These are phyloP conservation scores for Vulpes lagopus DNA, from an alignment of 2,113 vertebrate genomes.

Conservation along the genomic window DNA sequence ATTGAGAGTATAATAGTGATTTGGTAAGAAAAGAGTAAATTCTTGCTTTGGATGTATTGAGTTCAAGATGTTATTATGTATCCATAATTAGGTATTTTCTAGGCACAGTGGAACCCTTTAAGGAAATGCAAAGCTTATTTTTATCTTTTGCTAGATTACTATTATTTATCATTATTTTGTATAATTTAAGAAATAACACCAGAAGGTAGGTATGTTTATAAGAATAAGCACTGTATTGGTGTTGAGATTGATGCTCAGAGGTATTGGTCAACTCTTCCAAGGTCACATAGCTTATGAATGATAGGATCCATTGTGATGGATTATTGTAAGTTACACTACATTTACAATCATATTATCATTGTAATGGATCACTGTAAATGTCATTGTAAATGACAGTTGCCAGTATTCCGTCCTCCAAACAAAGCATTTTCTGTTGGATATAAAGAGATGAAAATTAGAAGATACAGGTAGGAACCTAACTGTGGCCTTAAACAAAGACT, in stretches of 20 bases:
- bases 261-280: background rate
- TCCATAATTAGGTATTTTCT: background rate
- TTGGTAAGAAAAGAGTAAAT: background rate
- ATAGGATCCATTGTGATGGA: too few species aligned
- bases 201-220: background rate
- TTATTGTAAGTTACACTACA: background rate
- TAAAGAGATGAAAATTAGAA: background rate
- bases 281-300: background rate
- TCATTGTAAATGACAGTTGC: background rate
- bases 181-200: background rate
- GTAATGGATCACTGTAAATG: background rate
- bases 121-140: background rate
- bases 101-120: background rate
- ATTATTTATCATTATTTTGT: background rate
- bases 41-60: background rate
- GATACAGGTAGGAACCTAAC: background rate
- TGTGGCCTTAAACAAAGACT: background rate
- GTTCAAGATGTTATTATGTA: background rate
- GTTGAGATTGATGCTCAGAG: background rate
- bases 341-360: background rate
- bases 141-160: background rate
- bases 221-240: background rate
- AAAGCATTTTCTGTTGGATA: background rate
- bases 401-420: background rate
- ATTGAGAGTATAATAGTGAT: background rate